These are phyloP conservation scores for Harpegnathos saltator DNA, from an alignment of 1,140 invertebrate genomes.

Conservation along the genomic window DNA sequence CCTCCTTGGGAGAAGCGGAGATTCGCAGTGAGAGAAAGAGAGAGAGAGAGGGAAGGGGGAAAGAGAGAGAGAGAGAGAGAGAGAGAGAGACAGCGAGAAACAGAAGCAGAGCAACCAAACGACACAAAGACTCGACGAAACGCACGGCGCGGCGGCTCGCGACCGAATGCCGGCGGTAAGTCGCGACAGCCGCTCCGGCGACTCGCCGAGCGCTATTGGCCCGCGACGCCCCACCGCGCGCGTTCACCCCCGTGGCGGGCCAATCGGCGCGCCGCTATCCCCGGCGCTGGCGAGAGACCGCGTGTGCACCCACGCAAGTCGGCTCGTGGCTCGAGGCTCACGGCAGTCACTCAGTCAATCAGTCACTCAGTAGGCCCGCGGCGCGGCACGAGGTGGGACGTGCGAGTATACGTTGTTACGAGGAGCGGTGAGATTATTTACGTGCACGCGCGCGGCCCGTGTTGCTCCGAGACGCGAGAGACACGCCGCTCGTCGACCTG, in stretches of 20 bases:
- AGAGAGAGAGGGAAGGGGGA: not conserved
- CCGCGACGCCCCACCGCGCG: slow-evolving; percentile 60
- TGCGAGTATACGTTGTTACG: slow-evolving; percentile 38
- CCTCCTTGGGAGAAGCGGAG: no score
- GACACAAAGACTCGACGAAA: not conserved
- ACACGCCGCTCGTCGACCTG: slow-evolving; percentile 1
- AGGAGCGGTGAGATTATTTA: not conserved
- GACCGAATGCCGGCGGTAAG: slow-evolving; percentile 73
- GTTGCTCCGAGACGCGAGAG: no score
- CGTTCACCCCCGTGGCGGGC: slow-evolving; percentile 45
- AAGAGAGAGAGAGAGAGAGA: not conserved
- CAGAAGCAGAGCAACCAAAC: not conserved
- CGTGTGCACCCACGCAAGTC: slow-evolving; percentile 84
- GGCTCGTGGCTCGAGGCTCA: slow-evolving; percentile 74
- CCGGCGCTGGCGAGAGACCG: slow-evolving; percentile 64
- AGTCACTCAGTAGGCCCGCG: slow-evolving; percentile 83
- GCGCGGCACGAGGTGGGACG: slow-evolving; percentile 79
- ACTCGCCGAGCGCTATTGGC: slow-evolving; percentile 72
- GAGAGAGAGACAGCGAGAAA: not conserved
- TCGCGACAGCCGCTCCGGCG: slow-evolving; percentile 51
- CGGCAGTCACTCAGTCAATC: slow-evolving; percentile 76
- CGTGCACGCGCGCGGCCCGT: not conserved
- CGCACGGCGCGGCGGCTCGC: slow-evolving; percentile 71
- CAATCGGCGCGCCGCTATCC: slow-evolving; percentile 71
- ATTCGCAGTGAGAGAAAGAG: no score